Conservation (phyloP, 2,888 invertebrate genomes). For the Ormyrus labotus region DNA sequence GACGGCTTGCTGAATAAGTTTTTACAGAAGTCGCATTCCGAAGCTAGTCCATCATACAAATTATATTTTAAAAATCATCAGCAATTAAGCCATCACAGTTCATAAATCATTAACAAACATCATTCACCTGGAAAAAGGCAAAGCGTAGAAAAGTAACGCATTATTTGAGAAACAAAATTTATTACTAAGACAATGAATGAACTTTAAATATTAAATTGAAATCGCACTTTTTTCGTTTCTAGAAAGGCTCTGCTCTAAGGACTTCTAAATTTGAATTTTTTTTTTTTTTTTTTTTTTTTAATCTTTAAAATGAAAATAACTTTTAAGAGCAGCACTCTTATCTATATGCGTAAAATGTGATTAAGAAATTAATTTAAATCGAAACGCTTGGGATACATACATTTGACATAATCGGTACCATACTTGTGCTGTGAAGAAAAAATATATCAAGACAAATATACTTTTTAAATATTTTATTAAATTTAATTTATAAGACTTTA, state of each 20-base stretch:
- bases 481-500: slow-evolving; percentile 12
- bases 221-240: slow-evolving; percentile 37
- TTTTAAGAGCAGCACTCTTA: slow-evolving; percentile 40
- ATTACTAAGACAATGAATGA: slow-evolving; percentile 10
- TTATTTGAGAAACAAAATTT: slow-evolving; percentile 36
- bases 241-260: slow-evolving; percentile 47
- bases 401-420: slow-evolving; percentile 51
- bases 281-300: slow-evolving; percentile 26
- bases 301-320: slow-evolving; percentile 40
- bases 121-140: slow-evolving; percentile 54
- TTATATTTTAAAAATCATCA: slow-evolving; percentile 60
- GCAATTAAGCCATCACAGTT: slow-evolving; percentile 64
- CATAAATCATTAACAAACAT: slow-evolving; percentile 62
- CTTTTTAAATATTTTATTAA: slow-evolving; percentile 13
- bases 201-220: slow-evolving; percentile 22
- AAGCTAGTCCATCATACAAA: slow-evolving; percentile 70
- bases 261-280: slow-evolving; percentile 29
- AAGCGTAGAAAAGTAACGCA: slow-evolving; percentile 20
- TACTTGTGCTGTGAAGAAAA: slow-evolving; percentile 53
- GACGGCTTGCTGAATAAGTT: slow-evolving; percentile 62
- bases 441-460: slow-evolving; percentile 48
- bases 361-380: slow-evolving; percentile 39
- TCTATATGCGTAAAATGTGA: slow-evolving; percentile 41
- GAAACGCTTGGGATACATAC: slow-evolving; percentile 46
- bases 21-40: slow-evolving; percentile 64